A percentile compares a stretch with the other conserved stretches of the same genome.
Evolutionary conservation across 2,797 vertebrate species (phyloP).

Genomic region (Erethizon dorsatum): DNA sequence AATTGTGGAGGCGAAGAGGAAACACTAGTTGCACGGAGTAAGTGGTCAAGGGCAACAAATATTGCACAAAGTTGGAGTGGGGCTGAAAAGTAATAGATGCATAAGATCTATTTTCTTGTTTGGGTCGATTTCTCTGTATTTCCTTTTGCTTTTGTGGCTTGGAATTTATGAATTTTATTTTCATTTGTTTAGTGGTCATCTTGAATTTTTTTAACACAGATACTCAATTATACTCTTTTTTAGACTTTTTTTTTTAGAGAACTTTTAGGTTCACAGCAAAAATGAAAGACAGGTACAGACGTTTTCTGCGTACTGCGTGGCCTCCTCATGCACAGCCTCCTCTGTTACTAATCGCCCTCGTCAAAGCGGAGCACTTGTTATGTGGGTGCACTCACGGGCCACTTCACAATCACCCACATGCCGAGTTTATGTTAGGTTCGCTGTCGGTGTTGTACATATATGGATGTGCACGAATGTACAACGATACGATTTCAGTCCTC

Average conservation of each 20-base stretch:
- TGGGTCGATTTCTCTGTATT: not conserved
- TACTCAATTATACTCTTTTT: not conserved
- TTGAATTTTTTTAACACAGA: not conserved
- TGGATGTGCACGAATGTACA: not conserved
- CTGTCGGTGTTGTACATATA: not conserved
- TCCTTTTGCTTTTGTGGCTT: not conserved
- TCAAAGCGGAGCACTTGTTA: not conserved
- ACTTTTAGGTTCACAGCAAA: not conserved
- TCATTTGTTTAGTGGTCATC: not conserved
- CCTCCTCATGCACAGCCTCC: not conserved
- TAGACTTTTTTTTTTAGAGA: not conserved
- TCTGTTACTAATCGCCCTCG: not conserved
- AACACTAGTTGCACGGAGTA: not conserved
- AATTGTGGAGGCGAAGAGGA: not conserved
- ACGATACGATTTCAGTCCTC: not conserved
- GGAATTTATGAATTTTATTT: slow-evolving; percentile 31
- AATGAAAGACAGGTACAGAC: not conserved
- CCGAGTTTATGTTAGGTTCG: not conserved
- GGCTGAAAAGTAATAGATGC: not conserved
- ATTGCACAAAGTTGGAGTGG: not conserved
- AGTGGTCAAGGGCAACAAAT: not conserved
- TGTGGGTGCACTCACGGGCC: not conserved
- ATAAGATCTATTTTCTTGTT: not conserved
- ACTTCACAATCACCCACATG: too few relatives aligned
- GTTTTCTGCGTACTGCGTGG: not conserved